A percentile compares a stretch with the other conserved stretches of the same genome.
Evolutionary conservation across 2,797 vertebrate genomes (phyloP).

Genomic region (Schizopygopsis malacanthus): DNA sequence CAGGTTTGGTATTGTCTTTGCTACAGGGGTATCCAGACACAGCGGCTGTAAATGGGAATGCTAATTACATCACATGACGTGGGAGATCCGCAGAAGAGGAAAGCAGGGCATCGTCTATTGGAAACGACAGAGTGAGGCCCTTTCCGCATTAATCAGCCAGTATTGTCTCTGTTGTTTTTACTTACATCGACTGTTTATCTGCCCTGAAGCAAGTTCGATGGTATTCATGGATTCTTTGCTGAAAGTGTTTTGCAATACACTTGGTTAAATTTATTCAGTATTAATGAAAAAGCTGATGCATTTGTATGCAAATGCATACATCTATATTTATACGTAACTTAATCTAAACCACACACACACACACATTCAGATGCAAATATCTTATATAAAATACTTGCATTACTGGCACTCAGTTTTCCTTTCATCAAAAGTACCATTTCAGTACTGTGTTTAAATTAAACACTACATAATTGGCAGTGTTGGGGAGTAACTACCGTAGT

Average conservation of each 20-base stretch:
- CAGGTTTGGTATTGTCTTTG: constrained; percentile 47
- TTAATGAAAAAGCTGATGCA: constrained; percentile 30
- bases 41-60: constrained; percentile 57
- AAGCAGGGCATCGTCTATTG: constrained; percentile 15
- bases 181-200: constrained; percentile 37
- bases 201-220: constrained; percentile 27
- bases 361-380: not conserved
- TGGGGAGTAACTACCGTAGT: no score
- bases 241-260: constrained; percentile 31
- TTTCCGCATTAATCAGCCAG: constrained; percentile 42
- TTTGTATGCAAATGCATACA: constrained; percentile 19
- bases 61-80: constrained; percentile 58
- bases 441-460: not conserved
- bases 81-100: constrained; percentile 32
- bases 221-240: constrained; percentile 36
- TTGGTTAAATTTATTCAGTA: constrained; percentile 21
- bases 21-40: constrained; percentile 42
- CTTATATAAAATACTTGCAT: not conserved
- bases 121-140: constrained; percentile 28
- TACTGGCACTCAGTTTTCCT: not conserved
- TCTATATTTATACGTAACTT: constrained; percentile 1
- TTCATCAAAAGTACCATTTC: not conserved
- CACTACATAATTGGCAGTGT: not conserved
- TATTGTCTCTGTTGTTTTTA: constrained; percentile 53
- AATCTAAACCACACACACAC: not conserved